Base-by-base conservation (phyloP, 2,888 invertebrate genomes). In the Charanyca ferruginea region DNA sequence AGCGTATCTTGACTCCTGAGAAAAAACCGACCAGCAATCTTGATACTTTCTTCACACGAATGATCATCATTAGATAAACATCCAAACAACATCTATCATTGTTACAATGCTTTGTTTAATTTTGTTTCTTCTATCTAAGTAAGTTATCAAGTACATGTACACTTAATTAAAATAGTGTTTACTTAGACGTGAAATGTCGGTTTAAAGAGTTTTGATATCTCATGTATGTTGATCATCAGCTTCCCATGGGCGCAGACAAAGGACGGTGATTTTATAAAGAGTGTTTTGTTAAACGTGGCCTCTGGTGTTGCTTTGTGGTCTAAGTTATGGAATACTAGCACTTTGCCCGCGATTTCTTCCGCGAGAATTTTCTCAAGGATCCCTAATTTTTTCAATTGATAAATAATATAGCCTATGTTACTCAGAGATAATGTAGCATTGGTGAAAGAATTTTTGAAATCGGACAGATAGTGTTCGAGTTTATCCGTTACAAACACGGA, bases 201-300 rank as follows among this genome's bases (percentile, higher is more conserved):
- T 60, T 59, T 81, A 38, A 65, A 67, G 49, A 58, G 47, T 66
- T 66, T 35, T 70, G 49, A 76, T 81, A 61, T 49, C 55, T 70
- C 70, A 79, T 66, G 78, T 59, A 20, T 61, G 79, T 64, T 74
- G 32, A 32, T 59, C 45, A 48, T 61, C 28, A 38, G 18, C 64
- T 85, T 84, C 80, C 70, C 80, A 83, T 63, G 75, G 44, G 11
- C n/a, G 6, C 65, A 71, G 79, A 88, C 88, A 88, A 88, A 88
- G 66, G 83, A 54, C 51, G 62, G 73, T 81, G 83, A 86, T 87
- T 83, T 81, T 77, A 80, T 81, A 83, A 86, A 84, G 77, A 70
- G 59, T 82, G 85, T 83, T 84, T 83, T 68, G 75, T 80, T 79
- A 75, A 73, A 73, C 79, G 74, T 70, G 49, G 78, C 83, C 82